Evolutionary conservation across 2,113 vertebrate species (phyloP).

Genomic region (Microcebus jonahi): DNA sequence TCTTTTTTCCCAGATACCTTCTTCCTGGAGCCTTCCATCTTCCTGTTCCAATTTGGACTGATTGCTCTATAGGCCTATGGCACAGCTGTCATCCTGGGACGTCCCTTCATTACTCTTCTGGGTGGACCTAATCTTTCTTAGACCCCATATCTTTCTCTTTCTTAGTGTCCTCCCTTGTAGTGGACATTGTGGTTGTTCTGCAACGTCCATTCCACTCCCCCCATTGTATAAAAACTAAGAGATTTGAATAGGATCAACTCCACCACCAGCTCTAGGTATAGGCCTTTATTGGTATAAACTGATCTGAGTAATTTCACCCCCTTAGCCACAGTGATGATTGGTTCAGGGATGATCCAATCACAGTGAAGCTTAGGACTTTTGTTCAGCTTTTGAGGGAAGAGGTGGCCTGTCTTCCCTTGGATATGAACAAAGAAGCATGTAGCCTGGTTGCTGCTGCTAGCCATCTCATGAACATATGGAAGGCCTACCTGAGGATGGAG

Average conservation of each 20-base stretch:
- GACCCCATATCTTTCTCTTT: constrained; percentile 39
- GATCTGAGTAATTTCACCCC: constrained; percentile 34
- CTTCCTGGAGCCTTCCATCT: constrained; percentile 40
- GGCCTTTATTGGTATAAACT: constrained; percentile 29
- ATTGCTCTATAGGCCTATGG: constrained; percentile 41
- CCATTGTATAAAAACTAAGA: neutral
- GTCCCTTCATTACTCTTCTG: constrained; percentile 55
- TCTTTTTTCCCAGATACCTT: constrained; percentile 37
- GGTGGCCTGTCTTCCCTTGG: constrained; percentile 8
- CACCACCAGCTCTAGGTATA: constrained; percentile 6
- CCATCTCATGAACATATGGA: constrained; percentile 19
- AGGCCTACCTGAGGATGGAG: neutral
- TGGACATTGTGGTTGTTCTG: constrained; percentile 35
- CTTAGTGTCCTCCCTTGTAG: constrained; percentile 35
- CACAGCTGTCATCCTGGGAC: constrained; percentile 37
- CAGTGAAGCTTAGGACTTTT: neutral
- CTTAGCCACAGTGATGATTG: neutral
- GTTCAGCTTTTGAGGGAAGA: constrained; percentile 50
- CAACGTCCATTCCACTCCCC: constrained; percentile 33
- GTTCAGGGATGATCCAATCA: constrained; percentile 40
- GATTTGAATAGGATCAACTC: neutral
- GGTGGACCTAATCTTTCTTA: constrained; percentile 55
- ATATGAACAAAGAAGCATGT: constrained; percentile 35
- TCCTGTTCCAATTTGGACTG: constrained; percentile 57
- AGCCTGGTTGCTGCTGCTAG: neutral